Conservation (phyloP, 2,888 invertebrate genomes). For the Priocnemis perturbator region DNA sequence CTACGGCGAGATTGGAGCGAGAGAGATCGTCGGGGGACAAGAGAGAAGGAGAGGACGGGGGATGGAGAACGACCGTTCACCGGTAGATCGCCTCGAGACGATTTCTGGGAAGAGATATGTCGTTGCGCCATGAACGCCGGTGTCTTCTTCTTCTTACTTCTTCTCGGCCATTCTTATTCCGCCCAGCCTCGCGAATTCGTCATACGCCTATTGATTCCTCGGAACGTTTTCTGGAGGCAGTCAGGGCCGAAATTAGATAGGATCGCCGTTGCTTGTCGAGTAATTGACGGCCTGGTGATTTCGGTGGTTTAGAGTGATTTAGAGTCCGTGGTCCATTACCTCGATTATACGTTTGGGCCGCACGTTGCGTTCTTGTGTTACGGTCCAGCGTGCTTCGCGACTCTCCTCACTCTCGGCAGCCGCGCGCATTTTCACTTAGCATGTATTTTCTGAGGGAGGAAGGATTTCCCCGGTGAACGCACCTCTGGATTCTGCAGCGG, state of each 20-base stretch:
- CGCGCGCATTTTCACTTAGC: constrained; percentile 31
- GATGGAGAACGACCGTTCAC: constrained; percentile 44
- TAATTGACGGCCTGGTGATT: too few relatives aligned
- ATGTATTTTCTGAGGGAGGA: constrained; percentile 18
- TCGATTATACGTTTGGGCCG: constrained; percentile 7
- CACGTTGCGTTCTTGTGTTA: constrained; percentile 1
- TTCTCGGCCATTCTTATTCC: too few relatives aligned
- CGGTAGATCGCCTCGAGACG: constrained; percentile 44
- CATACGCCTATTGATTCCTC: too few relatives aligned
- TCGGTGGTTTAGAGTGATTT: too few relatives aligned
- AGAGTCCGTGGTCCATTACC: neutral
- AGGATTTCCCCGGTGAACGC: constrained; percentile 46
- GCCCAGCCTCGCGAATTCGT: too few relatives aligned
- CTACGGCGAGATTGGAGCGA: constrained; percentile 28
- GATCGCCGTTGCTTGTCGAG: too few relatives aligned
- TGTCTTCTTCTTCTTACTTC: too few relatives aligned
- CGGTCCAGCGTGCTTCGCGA: too few relatives aligned
- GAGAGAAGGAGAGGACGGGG: constrained; percentile 28
- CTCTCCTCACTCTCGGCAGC: neutral
- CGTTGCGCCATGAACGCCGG: constrained; percentile 16
- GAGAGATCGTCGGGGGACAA: constrained; percentile 30
- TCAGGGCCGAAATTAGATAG: too few relatives aligned
- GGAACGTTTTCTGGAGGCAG: too few relatives aligned
- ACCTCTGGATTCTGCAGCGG: constrained; percentile 44
- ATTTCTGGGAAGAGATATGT: constrained; percentile 50